phyloP scores from a whole-genome alignment of 1,140 invertebrate genomes.

The Pseudomyrmex flavicornis region DNA sequence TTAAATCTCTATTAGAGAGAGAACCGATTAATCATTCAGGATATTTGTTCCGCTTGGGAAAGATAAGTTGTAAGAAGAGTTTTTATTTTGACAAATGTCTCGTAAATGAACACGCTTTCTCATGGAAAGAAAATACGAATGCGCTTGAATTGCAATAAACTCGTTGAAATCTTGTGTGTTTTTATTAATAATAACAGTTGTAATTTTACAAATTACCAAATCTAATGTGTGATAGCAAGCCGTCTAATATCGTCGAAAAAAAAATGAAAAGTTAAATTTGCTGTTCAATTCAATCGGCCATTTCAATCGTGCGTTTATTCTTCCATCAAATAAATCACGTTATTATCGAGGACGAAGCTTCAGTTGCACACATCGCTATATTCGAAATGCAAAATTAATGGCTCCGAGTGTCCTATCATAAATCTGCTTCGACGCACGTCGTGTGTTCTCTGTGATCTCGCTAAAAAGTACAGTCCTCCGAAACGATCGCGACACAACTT shows the following conservation, averaged over 20 bases:
- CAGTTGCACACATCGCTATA: not conserved
- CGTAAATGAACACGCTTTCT: not conserved
- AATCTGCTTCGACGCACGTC: conserved; percentile 29
- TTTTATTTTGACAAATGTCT: conserved; percentile 59
- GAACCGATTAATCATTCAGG: conserved; percentile 45
- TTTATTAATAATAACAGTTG: too few species aligned
- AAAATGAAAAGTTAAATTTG: conserved; percentile 9
- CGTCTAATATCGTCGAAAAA: too few species aligned
- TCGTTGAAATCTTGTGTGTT: not conserved
- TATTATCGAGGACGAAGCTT: conserved; percentile 4
- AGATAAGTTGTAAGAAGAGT: conserved; percentile 53
- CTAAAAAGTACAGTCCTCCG: conserved; percentile 41
- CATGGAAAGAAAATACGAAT: conserved; percentile 1
- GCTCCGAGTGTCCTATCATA: conserved; percentile 26
- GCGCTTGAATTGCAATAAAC: not conserved
- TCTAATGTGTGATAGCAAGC: too few species aligned
- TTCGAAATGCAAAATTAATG: conserved; percentile 49
- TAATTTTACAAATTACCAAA: not conserved
- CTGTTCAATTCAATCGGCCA: not conserved
- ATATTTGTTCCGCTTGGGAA: conserved; percentile 37
- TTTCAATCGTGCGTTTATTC: not conserved
- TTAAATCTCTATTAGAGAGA: conserved; percentile 50
- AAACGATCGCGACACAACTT: conserved; percentile 52
- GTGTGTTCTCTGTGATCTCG: not conserved
- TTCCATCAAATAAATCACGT: conserved; percentile 28